phyloP scores from a whole-genome alignment of 2,888 invertebrate genomes.

The Oscheius onirici region DNA sequence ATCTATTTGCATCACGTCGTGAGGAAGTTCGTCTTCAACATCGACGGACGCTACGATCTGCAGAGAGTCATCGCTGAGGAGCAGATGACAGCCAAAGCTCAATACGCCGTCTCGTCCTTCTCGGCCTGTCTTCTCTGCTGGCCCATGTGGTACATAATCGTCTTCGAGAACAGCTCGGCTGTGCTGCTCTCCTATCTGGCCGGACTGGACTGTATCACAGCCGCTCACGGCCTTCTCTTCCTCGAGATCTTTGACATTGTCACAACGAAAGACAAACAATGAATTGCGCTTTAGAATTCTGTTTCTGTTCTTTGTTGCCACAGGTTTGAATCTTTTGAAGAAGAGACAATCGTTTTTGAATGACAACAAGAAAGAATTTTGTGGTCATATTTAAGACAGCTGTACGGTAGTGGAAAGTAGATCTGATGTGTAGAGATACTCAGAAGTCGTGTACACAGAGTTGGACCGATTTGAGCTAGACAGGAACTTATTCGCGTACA shows the following conservation, averaged over 20 bases:
- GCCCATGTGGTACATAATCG: slow-evolving; percentile 14
- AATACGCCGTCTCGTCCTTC: slow-evolving; percentile 46
- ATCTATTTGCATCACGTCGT: slow-evolving; percentile 77
- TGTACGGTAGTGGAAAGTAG: too few relatives aligned
- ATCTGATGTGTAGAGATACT: too few relatives aligned
- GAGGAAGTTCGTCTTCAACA: slow-evolving; percentile 79
- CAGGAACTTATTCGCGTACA: too few relatives aligned
- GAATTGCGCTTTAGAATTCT: slow-evolving; percentile 7
- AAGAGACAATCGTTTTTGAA: too few relatives aligned
- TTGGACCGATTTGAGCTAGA: too few relatives aligned
- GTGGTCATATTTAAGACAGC: too few relatives aligned
- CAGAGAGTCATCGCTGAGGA: slow-evolving; percentile 46
- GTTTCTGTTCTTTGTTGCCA: too few relatives aligned
- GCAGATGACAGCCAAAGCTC: slow-evolving; percentile 40
- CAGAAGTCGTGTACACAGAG: too few relatives aligned
- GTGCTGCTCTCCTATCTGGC: neutral
- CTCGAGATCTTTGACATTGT: slow-evolving; percentile 4
- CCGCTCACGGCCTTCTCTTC: slow-evolving; percentile 3
- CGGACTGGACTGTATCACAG: slow-evolving; percentile 3
- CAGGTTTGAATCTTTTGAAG: too few relatives aligned
- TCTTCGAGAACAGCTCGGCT: neutral
- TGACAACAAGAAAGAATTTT: too few relatives aligned
- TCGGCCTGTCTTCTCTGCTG: slow-evolving; percentile 18
- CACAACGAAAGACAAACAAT: slow-evolving; percentile 19
- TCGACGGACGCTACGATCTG: slow-evolving; percentile 59